Evolutionary conservation across 2,888 invertebrate species (phyloP).

Genomic region (Rhopalosiphum nymphaeae): DNA sequence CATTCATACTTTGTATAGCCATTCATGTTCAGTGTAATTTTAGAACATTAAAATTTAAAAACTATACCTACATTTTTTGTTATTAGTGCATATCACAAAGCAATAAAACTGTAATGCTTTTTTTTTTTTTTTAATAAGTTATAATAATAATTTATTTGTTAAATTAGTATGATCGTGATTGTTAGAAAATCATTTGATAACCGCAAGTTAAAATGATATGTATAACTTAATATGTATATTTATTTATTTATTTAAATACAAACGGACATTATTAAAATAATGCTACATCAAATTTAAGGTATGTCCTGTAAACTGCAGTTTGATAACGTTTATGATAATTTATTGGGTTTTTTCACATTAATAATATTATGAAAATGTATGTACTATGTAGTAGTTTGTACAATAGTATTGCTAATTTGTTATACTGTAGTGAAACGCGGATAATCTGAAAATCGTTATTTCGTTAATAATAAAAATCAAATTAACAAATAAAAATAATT

Average conservation of each 20-base stretch:
- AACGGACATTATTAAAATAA: too few relatives aligned
- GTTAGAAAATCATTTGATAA: too few relatives aligned
- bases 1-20: background rate
- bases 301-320: too few relatives aligned
- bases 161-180: background rate
- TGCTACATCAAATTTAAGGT: too few relatives aligned
- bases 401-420: background rate
- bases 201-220: too few relatives aligned
- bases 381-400: background rate
- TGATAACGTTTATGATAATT: background rate
- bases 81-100: background rate
- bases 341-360: background rate
- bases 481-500: constrained; percentile 5
- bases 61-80: background rate
- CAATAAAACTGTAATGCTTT: too few relatives aligned
- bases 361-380: background rate
- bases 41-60: background rate
- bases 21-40: background rate
- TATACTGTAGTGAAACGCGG: background rate
- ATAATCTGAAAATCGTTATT: background rate
- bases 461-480: background rate
- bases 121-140: background rate
- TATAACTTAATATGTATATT: too few relatives aligned
- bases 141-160: background rate
- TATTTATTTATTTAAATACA: too few relatives aligned